Conservation (phyloP, 1,140 invertebrate genomes). For the Propsilocerus akamusi region DNA sequence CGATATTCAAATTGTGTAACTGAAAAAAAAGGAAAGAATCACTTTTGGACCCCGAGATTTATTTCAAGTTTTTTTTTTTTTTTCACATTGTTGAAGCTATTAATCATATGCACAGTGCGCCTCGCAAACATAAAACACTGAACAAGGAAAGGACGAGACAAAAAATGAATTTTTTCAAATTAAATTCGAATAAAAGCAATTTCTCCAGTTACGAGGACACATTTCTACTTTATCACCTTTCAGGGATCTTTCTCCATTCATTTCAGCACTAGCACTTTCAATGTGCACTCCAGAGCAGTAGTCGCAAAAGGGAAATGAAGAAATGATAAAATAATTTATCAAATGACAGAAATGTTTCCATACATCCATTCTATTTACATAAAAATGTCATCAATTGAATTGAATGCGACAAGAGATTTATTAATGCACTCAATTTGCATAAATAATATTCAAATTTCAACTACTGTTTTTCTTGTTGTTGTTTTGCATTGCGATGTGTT, state of each 20-base stretch:
- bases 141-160: neutral
- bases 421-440: conserved; percentile 4
- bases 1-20: too few species aligned
- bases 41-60: too few species aligned
- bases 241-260: neutral
- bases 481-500: neutral
- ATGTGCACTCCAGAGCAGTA: neutral
- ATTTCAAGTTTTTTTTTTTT: too few species aligned
- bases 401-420: neutral
- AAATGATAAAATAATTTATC: conserved; percentile 4
- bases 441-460: neutral
- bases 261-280: neutral
- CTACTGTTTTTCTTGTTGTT: neutral
- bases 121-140: neutral
- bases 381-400: conserved; percentile 4
- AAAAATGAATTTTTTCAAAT: conserved; percentile 2
- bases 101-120: neutral
- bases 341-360: conserved; percentile 1
- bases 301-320: neutral
- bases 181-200: conserved; percentile 3
- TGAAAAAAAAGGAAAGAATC: too few species aligned
- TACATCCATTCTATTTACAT: conserved; percentile 2
- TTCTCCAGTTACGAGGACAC: neutral
- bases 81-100: too few species aligned
- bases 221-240: conserved; percentile 3